A percentile compares a stretch with the other conserved stretches of the same genome.
Conservation (phyloP, 2,797 vertebrate genomes). For the Ctenopoma kingsleyae region DNA sequence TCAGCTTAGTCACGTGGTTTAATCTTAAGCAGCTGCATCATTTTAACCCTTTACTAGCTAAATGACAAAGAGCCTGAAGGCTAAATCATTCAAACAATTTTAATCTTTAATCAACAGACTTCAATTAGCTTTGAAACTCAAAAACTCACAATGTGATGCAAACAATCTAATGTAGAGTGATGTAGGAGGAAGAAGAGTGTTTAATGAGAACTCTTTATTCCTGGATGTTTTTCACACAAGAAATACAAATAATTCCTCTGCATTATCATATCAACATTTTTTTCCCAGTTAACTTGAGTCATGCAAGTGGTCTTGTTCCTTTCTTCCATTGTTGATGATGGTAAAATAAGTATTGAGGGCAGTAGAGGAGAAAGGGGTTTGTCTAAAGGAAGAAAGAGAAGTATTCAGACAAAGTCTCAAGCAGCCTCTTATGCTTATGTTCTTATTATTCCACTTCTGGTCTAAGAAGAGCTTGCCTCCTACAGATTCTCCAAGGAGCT, state of each 20-base stretch:
- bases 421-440: constrained; percentile 39
- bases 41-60: constrained; percentile 22
- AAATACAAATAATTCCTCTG: too few species aligned
- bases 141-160: neutral
- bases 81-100: neutral
- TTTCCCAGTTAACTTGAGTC: neutral
- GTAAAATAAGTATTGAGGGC: neutral
- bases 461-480: constrained; percentile 57
- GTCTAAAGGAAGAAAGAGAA: constrained; percentile 3
- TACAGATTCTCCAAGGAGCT: constrained; percentile 69
- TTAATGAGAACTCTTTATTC: too few species aligned
- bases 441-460: constrained; percentile 33
- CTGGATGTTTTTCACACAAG: too few species aligned
- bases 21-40: constrained; percentile 59
- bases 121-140: neutral
- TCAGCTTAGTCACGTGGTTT: constrained; percentile 35
- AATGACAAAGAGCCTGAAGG: constrained; percentile 14
- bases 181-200: constrained; percentile 17
- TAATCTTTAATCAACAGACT: neutral
- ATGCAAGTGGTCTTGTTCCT: neutral
- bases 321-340: neutral
- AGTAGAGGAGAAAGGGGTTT: neutral
- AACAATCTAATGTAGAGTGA: constrained; percentile 10
- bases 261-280: neutral
- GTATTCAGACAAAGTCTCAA: constrained; percentile 52